Conservation (phyloP, 2,797 vertebrate species). For the Halcyon smyrnensis region DNA sequence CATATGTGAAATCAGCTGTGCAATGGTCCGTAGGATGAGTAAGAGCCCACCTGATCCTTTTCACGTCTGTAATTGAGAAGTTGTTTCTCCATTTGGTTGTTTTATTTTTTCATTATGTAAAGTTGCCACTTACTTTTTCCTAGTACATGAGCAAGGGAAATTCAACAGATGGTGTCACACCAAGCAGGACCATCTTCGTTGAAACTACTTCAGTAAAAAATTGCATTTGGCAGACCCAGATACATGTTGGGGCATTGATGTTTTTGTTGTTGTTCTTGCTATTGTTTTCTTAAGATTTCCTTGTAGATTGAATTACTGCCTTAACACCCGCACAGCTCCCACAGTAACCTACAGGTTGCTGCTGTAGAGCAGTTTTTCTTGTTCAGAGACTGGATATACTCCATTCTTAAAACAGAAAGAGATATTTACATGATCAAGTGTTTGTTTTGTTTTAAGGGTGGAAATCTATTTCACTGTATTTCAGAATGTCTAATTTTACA, state of each 20-base stretch:
- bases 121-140: neutral
- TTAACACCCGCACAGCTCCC: neutral
- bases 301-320: neutral
- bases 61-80: neutral
- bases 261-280: neutral
- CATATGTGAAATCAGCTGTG: neutral
- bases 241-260: neutral
- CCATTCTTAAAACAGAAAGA: neutral
- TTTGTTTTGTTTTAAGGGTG: neutral
- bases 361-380: neutral
- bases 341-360: neutral
- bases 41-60: neutral
- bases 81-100: neutral
- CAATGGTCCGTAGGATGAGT: neutral
- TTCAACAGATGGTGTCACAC: conserved; percentile 44
- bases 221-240: neutral
- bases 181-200: conserved; percentile 14
- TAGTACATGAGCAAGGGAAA: neutral
- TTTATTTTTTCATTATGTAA: conserved; percentile 23
- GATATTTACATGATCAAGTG: neutral
- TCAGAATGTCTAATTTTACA: neutral
- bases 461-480: neutral
- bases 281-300: neutral
- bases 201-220: conserved; percentile 33
- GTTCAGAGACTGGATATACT: neutral